Evolutionary conservation across 2,113 vertebrate genomes (phyloP).

Genomic region (Mustelus asterias): DNA sequence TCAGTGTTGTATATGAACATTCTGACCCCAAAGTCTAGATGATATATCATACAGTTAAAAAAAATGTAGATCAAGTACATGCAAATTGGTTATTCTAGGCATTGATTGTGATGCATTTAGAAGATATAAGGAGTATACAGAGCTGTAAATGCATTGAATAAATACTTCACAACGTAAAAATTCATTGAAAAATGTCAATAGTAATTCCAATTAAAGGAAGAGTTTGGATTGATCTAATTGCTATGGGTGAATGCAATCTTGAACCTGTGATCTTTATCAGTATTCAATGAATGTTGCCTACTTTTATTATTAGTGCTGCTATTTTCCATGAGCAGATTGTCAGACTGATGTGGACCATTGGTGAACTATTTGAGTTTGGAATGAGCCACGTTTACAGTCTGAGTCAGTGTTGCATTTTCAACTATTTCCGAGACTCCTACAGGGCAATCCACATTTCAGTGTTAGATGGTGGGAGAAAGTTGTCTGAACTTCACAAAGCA

Average conservation of each 20-base stretch:
- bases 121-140: not conserved
- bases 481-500: not conserved
- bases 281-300: not conserved
- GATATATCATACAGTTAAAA: not conserved
- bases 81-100: not conserved
- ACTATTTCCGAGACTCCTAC: constrained; percentile 5
- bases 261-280: not conserved
- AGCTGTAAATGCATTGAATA: not conserved
- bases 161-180: not conserved
- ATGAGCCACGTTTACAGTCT: not conserved
- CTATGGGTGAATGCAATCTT: too few species aligned
- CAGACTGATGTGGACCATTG: not conserved
- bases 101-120: not conserved
- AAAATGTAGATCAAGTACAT: not conserved
- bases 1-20: not conserved
- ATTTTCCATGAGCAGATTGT: not conserved
- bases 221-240: not conserved
- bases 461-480: not conserved
- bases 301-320: not conserved
- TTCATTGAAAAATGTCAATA: not conserved
- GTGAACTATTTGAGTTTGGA: not conserved
- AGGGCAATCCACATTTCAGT: not conserved
- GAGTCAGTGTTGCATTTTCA: constrained; percentile 2
- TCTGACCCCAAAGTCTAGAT: not conserved
- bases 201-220: not conserved